These are phyloP conservation scores for Drosophila nasuta DNA, from an alignment of 1,140 invertebrate species.

Conservation along the genomic window DNA sequence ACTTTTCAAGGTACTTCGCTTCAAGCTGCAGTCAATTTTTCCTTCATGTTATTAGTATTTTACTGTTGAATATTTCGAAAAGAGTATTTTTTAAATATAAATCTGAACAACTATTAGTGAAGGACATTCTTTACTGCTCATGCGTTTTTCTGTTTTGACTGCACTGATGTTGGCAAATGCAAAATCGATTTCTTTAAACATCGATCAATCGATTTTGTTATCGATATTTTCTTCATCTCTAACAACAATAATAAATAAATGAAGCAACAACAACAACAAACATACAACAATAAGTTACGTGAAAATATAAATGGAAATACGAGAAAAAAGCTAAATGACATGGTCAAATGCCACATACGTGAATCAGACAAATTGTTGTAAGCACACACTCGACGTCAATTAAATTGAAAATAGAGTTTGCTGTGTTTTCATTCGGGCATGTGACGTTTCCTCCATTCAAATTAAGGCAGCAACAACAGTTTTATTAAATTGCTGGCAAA, in stretches of 20 bases:
- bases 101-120: too few relatives aligned
- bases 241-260: slow-evolving; percentile 24
- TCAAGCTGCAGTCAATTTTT: too few relatives aligned
- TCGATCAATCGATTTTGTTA: too few relatives aligned
- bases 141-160: too few relatives aligned
- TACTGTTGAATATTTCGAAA: too few relatives aligned
- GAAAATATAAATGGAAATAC: slow-evolving; percentile 76
- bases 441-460: slow-evolving; percentile 31
- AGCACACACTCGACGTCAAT: slow-evolving; percentile 8
- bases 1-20: too few relatives aligned
- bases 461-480: slow-evolving; percentile 14
- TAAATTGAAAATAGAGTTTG: slow-evolving; percentile 20
- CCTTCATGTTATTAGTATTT: too few relatives aligned
- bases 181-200: too few relatives aligned
- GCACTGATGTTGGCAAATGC: too few relatives aligned
- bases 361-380: slow-evolving; percentile 38
- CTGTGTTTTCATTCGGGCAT: slow-evolving; percentile 32
- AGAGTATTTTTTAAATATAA: too few relatives aligned
- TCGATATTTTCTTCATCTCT: too few relatives aligned
- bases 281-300: slow-evolving; percentile 61
- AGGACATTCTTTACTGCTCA: too few relatives aligned
- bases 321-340: slow-evolving; percentile 55
- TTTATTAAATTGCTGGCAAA: slow-evolving; percentile 23
- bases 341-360: slow-evolving; percentile 33
- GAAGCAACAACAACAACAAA: slow-evolving; percentile 52